Conservation (phyloP, 2,888 invertebrate species). For the Glaucopsyche alexis region DNA sequence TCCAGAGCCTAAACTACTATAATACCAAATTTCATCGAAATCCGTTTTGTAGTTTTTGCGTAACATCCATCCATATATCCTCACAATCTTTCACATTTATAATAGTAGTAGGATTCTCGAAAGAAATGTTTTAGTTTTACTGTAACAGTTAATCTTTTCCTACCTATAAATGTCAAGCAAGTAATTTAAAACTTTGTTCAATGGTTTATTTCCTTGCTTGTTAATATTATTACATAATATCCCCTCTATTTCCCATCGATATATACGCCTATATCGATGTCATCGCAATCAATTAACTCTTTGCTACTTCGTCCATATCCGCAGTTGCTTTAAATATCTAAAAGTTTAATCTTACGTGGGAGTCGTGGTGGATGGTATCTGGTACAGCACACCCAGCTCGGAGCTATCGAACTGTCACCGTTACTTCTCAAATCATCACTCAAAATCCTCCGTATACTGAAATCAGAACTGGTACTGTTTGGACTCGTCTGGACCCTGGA, state of each 20-base stretch:
- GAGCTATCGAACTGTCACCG: conserved; percentile 46
- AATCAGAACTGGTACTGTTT: conserved; percentile 69
- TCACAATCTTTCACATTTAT: no score
- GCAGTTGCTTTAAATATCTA: background rate
- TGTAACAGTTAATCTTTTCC: background rate
- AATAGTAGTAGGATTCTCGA: no score
- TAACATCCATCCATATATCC: no score
- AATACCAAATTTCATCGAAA: no score
- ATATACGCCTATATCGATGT: background rate
- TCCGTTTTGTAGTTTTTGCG: no score
- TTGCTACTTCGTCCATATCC: background rate
- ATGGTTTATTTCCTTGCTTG: no score
- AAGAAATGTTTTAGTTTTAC: no score
- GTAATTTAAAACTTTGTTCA: background rate
- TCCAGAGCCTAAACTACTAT: no score
- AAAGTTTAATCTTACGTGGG: conserved; percentile 76
- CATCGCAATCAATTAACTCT: background rate
- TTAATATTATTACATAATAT: no score
- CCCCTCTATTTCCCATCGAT: background rate
- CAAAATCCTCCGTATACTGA: conserved; percentile 82
- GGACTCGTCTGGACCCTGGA: conserved; percentile 56
- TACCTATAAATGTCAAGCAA: background rate
- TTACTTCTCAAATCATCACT: conserved; percentile 62
- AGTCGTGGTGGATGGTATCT: conserved; percentile 86
- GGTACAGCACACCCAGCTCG: conserved; percentile 85